Conservation (phyloP, 2,113 vertebrate species). For the Aplodontia rufa region DNA sequence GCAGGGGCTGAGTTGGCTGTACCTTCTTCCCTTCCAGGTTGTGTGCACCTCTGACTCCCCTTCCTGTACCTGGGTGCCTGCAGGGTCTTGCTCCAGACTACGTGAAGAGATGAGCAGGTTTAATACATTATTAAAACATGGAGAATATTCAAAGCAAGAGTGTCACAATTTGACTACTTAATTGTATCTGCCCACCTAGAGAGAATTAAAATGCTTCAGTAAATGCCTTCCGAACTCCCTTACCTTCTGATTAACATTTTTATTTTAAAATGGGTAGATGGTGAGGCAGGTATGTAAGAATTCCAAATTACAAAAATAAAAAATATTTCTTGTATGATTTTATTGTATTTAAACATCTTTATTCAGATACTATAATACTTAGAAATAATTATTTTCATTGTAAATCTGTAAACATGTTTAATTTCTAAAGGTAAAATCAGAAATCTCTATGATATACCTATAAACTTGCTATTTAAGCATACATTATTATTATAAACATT, state of each 20-base stretch:
- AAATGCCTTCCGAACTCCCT: not conserved
- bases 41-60: not conserved
- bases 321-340: not conserved
- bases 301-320: constrained; percentile 10
- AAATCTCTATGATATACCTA: not conserved
- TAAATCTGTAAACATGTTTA: not conserved
- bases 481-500: not conserved
- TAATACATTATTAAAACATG: constrained; percentile 17
- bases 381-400: constrained; percentile 5
- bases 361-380: not conserved
- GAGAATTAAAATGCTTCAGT: not conserved
- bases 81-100: not conserved
- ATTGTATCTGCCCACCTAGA: not conserved
- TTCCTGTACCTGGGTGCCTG: not conserved
- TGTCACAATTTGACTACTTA: not conserved
- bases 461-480: not conserved
- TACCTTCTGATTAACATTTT: not conserved
- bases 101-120: not conserved
- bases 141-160: not conserved
- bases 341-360: not conserved
- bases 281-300: not conserved
- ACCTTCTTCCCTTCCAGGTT: not conserved
- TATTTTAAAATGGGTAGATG: not conserved
- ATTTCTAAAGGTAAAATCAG: not conserved
- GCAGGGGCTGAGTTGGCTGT: not conserved